Percentiles rank a stretch among this genome's conserved stretches.
phyloP scores from a whole-genome alignment of 2,888 invertebrate species.

The Lepidochitona cinerea region DNA sequence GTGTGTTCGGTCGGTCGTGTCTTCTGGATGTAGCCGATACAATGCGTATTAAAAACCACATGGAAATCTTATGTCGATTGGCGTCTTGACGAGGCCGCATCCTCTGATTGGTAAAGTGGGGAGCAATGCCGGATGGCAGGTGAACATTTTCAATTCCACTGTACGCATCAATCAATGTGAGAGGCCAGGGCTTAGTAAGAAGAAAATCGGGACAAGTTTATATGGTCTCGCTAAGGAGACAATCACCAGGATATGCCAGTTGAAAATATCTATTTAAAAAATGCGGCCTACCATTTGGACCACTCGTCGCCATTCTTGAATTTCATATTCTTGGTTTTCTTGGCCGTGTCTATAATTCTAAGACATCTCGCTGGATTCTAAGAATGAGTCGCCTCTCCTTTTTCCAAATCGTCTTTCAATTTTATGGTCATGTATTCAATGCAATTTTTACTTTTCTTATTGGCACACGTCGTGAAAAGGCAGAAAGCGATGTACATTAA shows the following conservation, averaged over 20 bases:
- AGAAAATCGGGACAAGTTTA: neutral
- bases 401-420: constrained; percentile 63
- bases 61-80: neutral
- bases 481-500: too few relatives aligned
- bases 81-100: neutral
- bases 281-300: constrained; percentile 74
- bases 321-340: constrained; percentile 67
- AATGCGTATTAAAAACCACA: neutral
- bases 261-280: constrained; percentile 75
- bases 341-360: constrained; percentile 53
- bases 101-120: neutral
- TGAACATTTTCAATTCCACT: neutral
- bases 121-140: neutral
- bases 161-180: neutral
- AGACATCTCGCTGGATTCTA: neutral
- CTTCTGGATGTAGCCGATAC: neutral
- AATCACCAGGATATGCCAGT: constrained; percentile 73
- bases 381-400: constrained; percentile 21
- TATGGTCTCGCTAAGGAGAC: constrained; percentile 66
- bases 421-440: constrained; percentile 69
- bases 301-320: constrained; percentile 75
- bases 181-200: neutral
- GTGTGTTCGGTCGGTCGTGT: neutral
- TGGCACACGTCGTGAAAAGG: too few relatives aligned
- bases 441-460: constrained; percentile 64